phyloP scores from a whole-genome alignment of 2,888 invertebrate genomes.

The Idaea dimidiata region DNA sequence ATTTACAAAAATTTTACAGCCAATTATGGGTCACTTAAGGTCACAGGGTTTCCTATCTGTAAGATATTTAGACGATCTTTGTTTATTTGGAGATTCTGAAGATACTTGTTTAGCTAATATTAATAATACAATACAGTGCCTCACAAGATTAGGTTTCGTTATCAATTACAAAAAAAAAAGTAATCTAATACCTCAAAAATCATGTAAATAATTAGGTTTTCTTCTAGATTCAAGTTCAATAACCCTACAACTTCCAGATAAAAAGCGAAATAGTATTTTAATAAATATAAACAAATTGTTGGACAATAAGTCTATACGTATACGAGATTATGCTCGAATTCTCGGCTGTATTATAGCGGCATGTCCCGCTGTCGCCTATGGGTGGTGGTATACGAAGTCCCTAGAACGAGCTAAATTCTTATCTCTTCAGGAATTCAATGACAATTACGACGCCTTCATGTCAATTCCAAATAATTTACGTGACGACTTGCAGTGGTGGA shows the following conservation, averaged over 20 bases:
- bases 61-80: conserved; percentile 7
- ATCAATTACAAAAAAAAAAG: conserved; percentile 6
- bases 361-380: conserved; percentile 2
- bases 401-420: neutral
- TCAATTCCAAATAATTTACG: neutral
- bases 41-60: conserved; percentile 1
- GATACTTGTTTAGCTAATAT: neutral
- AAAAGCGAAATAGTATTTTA: neutral
- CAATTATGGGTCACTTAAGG: conserved; percentile 2
- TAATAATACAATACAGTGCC: neutral
- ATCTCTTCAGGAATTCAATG: neutral
- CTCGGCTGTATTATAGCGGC: neutral
- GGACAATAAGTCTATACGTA: neutral
- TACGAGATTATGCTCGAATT: neutral
- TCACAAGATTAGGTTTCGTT: conserved; percentile 1
- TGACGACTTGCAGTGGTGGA: conserved; percentile 6
- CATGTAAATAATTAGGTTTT: conserved; percentile 3
- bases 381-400: neutral
- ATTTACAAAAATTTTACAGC: conserved; percentile 13
- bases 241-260: neutral
- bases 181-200: neutral
- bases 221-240: neutral
- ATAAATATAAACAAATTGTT: too few species aligned
- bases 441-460: neutral
- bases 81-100: neutral